Conservation (phyloP, 1,140 invertebrate genomes). For the Drosophila bocqueti region DNA sequence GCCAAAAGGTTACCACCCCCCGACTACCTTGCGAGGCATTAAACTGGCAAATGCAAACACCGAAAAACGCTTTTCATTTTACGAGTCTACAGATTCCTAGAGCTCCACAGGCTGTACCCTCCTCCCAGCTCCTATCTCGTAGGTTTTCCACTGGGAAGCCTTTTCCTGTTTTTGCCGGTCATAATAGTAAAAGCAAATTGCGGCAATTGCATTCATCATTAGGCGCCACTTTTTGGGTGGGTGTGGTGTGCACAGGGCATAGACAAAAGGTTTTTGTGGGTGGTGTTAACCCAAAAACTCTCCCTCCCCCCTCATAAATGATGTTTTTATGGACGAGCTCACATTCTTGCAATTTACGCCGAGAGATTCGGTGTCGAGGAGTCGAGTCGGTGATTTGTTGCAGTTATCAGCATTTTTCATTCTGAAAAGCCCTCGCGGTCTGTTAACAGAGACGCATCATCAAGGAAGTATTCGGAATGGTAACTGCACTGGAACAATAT, state of each 20-base stretch:
- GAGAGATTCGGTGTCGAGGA: constrained; percentile 19
- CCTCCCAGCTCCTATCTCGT: not conserved
- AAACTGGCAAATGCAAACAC: constrained; percentile 64
- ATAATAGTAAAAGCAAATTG: constrained; percentile 75
- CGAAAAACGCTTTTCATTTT: constrained; percentile 63
- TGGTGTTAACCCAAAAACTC: constrained; percentile 20
- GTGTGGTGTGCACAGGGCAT: not conserved
- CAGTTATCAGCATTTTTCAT: constrained; percentile 82
- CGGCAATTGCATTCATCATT: constrained; percentile 77
- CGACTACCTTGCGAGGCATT: constrained; percentile 25
- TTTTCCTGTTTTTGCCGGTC: constrained; percentile 48
- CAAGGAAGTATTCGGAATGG: constrained; percentile 39
- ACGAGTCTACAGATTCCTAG: constrained; percentile 38
- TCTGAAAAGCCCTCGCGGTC: constrained; percentile 62
- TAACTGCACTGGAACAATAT: not conserved
- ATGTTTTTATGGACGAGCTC: constrained; percentile 76
- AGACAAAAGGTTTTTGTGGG: constrained; percentile 37
- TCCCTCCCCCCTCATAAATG: constrained; percentile 59
- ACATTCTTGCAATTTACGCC: constrained; percentile 65
- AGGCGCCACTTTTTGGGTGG: constrained; percentile 51
- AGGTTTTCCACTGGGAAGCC: constrained; percentile 15
- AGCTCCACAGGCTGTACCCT: not conserved
- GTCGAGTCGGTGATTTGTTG: constrained; percentile 69
- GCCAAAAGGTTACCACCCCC: constrained; percentile 42
- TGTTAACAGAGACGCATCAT: constrained; percentile 66